These are phyloP conservation scores for Lithophane leautieri DNA, from an alignment of 2,888 invertebrate genomes.

Conservation along the genomic window DNA sequence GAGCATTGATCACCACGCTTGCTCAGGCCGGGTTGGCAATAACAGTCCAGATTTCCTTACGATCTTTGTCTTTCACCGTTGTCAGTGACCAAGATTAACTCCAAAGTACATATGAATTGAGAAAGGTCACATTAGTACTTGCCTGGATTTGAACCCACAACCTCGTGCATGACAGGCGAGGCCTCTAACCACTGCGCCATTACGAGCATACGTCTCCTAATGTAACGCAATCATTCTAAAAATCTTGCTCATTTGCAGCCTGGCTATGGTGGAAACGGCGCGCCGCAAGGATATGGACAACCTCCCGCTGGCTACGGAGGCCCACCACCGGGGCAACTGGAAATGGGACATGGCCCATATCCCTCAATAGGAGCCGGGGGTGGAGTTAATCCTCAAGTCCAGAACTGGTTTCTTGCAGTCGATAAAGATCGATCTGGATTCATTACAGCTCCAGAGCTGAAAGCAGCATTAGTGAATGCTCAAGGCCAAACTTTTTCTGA, in stretches of 20 bases:
- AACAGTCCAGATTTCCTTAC: not conserved
- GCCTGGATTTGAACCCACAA: not conserved
- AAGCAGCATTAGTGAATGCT: conserved; percentile 95
- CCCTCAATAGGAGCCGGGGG: conserved; percentile 88
- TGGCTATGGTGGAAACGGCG: conserved; percentile 61
- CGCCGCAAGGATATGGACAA: conserved; percentile 61
- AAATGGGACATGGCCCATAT: conserved; percentile 87
- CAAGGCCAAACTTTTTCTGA: conserved; percentile 96
- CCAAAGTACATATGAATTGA: not conserved
- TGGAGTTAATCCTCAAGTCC: conserved; percentile 92
- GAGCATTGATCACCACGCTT: not conserved
- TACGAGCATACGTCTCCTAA: not conserved
- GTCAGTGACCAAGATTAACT: not conserved
- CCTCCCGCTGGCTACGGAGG: conserved; percentile 69
- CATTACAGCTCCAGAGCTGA: conserved; percentile 94
- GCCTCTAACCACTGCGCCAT: not conserved
- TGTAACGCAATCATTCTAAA: conserved; percentile 4
- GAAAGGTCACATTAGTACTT: not conserved
- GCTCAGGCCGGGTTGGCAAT: not conserved
- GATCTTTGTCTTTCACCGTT: not conserved
- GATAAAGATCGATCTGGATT: conserved; percentile 96
- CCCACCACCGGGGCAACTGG: conserved; percentile 73
- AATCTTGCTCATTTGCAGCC: conserved; percentile 48
- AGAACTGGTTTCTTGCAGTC: conserved; percentile 96
- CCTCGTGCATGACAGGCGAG: not conserved